A percentile compares a stretch with the other conserved stretches of the same genome.
phyloP scores from a whole-genome alignment of 2,888 invertebrate species.

The Epinotia nisella region DNA sequence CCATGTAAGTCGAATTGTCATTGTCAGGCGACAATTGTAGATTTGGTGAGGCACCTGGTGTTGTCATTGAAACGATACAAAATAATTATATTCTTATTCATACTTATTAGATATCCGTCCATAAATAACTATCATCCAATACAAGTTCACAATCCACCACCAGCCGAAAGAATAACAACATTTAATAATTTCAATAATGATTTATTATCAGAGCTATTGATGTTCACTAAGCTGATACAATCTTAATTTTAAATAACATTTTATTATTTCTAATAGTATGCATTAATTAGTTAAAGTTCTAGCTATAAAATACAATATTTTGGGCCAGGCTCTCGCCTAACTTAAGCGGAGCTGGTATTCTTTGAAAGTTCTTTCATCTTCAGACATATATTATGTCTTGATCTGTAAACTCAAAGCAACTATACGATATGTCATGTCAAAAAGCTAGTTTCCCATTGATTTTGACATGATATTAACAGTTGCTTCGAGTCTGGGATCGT shows the following conservation, averaged over 20 bases:
- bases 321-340: constrained; percentile 62
- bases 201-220: constrained; percentile 84
- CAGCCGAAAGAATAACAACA: constrained; percentile 74
- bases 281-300: constrained; percentile 84
- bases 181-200: constrained; percentile 84
- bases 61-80: constrained; percentile 3
- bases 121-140: constrained; percentile 23
- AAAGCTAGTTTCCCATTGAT: not conserved
- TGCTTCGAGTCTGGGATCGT: not conserved
- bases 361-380: not conserved
- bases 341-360: constrained; percentile 31
- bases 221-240: constrained; percentile 85
- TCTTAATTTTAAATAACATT: constrained; percentile 83
- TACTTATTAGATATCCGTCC: constrained; percentile 29
- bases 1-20: too few relatives aligned
- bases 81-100: constrained; percentile 10
- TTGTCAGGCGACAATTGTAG: too few relatives aligned
- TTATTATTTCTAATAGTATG: constrained; percentile 83
- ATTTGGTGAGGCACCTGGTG: too few relatives aligned
- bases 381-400: not conserved
- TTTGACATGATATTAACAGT: not conserved
- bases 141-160: constrained; percentile 29
- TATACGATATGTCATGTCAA: not conserved
- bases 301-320: constrained; percentile 82
- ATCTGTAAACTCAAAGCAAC: not conserved